Evolutionary conservation across 2,113 vertebrate species (phyloP), one percentile per base, ranked within the genome.

Genomic region (Phodopus roborovskii): DNA sequence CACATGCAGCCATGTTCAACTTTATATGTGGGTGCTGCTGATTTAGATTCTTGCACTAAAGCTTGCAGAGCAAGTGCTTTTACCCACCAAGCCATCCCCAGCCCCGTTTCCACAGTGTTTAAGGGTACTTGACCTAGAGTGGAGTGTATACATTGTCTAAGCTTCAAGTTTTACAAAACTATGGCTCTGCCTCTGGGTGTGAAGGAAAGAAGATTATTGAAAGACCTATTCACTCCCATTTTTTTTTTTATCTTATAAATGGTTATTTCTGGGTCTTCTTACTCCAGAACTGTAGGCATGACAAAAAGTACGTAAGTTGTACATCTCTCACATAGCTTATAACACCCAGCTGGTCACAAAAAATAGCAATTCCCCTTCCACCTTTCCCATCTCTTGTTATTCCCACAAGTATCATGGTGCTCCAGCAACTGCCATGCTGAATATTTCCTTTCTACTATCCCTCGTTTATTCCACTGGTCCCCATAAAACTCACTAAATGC

Each of bases 171-270:
- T 83, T 64, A 90, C 24, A 85, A 62, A 84, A 62, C 10, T 17
- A 45, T 84, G 36, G 39, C 39, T 45, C 39, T 45, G 60, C 2
- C 22, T 5, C 48, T 11, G 20, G 2, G 3, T 77, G 5, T 89
- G 68, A 84, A 5, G 85, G 45, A 77, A 75, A 93, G 89, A 66
- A 56, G 15, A 75, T 53, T 53, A 85, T 33, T 42, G 58, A 75
- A 94, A 91, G 7, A 53, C n/a, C 62, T 30, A 19, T 5, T 11
- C 24, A 36, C 13, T 1, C 16, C 26, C 5, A 19, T 3, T 5
- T 53, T 86, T 71, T 82, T 71, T 90, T 53, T 1, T 90, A 94
- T 95, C 8, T 87, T 93, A 84, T 75, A 50, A 42, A 53, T 94
- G 1, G 8, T 42, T 92, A 36, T 86, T 50, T n/a, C 20, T 71